Percentiles rank a stretch among this genome's conserved stretches.
These are phyloP conservation scores for Tinea semifulvella DNA, from an alignment of 2,888 invertebrate species.

Conservation along the genomic window DNA sequence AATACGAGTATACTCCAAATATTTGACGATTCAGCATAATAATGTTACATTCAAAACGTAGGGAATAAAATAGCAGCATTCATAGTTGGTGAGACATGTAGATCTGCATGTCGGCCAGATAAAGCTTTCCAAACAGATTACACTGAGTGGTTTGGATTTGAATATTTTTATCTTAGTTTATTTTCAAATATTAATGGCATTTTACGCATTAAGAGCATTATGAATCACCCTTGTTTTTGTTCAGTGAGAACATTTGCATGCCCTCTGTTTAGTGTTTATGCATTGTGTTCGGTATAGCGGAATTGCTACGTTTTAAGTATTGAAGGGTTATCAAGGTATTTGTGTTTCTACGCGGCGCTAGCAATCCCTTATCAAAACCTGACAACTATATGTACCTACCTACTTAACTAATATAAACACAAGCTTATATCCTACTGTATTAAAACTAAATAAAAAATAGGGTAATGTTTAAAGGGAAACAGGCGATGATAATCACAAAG, in stretches of 20 bases:
- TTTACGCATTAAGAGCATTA: conserved; percentile 56
- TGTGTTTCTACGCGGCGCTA: neutral
- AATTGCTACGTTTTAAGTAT: conserved; percentile 5
- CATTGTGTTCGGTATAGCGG: conserved; percentile 7
- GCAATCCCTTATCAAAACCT: no score
- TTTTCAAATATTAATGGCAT: conserved; percentile 63
- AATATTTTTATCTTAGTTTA: conserved; percentile 54
- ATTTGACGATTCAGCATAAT: no score
- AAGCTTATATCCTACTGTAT: no score
- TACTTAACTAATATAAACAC: no score
- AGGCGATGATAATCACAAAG: no score
- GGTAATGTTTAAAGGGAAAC: no score
- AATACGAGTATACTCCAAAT: no score
- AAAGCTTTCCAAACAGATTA: conserved; percentile 26
- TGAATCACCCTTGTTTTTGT: conserved; percentile 55
- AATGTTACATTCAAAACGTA: neutral
- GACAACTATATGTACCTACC: no score
- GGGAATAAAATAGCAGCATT: neutral
- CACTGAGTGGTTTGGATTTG: conserved; percentile 33
- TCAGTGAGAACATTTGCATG: conserved; percentile 45
- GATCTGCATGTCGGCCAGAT: conserved; percentile 16
- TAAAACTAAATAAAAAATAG: no score
- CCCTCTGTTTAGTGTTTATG: conserved; percentile 19
- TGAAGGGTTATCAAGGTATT: conserved; percentile 5
- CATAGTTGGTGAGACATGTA: conserved; percentile 10